These are phyloP conservation scores for Zaprionus lineosus DNA, from an alignment of 2,888 invertebrate species.

Conservation along the genomic window DNA sequence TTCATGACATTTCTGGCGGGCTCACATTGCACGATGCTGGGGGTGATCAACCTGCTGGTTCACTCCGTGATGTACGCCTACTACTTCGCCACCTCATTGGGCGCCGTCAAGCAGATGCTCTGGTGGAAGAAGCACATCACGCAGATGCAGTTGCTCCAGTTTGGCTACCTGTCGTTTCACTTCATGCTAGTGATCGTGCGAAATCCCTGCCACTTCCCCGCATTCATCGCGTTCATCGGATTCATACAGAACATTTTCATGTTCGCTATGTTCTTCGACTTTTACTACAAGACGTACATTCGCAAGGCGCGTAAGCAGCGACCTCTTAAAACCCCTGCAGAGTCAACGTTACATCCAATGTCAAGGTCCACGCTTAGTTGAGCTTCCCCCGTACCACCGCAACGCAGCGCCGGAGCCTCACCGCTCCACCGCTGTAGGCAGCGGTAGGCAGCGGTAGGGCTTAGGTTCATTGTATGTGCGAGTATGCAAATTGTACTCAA, in stretches of 20 bases:
- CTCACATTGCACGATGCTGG: constrained; percentile 88
- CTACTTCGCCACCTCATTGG: constrained; percentile 89
- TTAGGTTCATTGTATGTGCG: constrained; percentile 32
- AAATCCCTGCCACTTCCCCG: constrained; percentile 75
- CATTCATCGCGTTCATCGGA: constrained; percentile 68
- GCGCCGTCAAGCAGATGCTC: constrained; percentile 87
- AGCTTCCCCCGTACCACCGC: constrained; percentile 7
- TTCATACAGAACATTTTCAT: constrained; percentile 81
- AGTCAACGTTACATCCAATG: background rate
- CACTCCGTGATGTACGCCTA: constrained; percentile 93
- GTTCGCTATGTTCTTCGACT: constrained; percentile 82
- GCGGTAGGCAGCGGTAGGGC: constrained; percentile 11
- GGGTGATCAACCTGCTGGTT: constrained; percentile 89
- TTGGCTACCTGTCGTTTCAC: constrained; percentile 85
- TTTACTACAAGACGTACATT: constrained; percentile 80
- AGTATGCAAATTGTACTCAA: constrained; percentile 39
- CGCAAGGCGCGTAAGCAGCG: constrained; percentile 18
- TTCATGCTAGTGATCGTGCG: constrained; percentile 82
- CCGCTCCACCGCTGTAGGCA: background rate
- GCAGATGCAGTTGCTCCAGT: constrained; percentile 91
- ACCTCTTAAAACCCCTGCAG: background rate
- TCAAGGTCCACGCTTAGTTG: constrained; percentile 43
- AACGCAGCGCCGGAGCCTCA: too few species aligned
- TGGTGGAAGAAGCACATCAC: constrained; percentile 95
- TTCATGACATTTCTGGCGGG: constrained; percentile 85